Percentiles rank a stretch among this genome's conserved stretches.
These are phyloP conservation scores for Hesperophylax magnus DNA, from an alignment of 1,140 invertebrate species.

Conservation along the genomic window DNA sequence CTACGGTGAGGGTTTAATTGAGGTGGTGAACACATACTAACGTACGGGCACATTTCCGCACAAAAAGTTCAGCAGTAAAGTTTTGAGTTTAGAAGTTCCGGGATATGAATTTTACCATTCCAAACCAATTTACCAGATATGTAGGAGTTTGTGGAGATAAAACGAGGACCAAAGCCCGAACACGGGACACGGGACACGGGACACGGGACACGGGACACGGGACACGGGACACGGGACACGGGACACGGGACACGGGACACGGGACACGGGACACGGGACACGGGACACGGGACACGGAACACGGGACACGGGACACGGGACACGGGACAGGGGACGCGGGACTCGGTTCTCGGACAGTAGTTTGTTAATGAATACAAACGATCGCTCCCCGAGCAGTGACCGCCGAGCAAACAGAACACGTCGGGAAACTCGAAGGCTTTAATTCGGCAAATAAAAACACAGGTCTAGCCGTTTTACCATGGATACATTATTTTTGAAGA, in stretches of 20 bases:
- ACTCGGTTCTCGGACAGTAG: too few relatives aligned
- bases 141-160: too few relatives aligned
- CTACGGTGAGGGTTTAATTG: too few relatives aligned
- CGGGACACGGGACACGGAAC: neutral
- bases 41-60: too few relatives aligned
- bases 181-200: neutral
- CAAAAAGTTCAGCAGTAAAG: too few relatives aligned
- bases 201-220: neutral
- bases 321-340: neutral
- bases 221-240: neutral
- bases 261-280: neutral
- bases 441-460: neutral
- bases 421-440: neutral
- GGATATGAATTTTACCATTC: too few relatives aligned
- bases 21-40: too few relatives aligned
- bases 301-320: neutral
- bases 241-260: neutral
- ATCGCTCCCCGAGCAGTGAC: conserved; percentile 20
- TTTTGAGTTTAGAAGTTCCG: too few relatives aligned
- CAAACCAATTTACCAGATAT: too few relatives aligned
- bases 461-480: too few relatives aligned
- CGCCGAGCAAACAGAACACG: neutral
- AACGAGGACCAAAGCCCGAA: neutral
- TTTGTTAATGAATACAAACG: conserved; percentile 44
- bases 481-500: too few relatives aligned